Conservation (phyloP, 2,797 vertebrate genomes). For the Orientallactaga sibirica region DNA sequence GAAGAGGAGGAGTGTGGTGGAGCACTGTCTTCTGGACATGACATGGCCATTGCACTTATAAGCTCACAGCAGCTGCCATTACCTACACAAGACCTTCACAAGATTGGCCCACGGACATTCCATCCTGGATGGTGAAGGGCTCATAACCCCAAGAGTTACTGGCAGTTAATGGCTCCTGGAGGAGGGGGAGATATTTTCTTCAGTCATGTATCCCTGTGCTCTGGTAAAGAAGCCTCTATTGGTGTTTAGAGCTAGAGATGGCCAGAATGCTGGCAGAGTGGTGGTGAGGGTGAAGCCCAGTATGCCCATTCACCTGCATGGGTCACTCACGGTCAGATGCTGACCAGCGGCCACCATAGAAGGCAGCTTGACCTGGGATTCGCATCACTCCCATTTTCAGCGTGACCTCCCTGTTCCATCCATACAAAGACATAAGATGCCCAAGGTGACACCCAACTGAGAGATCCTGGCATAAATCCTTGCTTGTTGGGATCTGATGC, state of each 20-base stretch:
- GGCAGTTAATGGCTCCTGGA: no score
- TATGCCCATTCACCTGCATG: conserved; percentile 64
- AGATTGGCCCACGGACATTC: no score
- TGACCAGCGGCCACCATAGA: background rate
- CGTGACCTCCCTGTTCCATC: background rate
- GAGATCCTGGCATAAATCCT: conserved; percentile 93
- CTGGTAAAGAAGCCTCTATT: no score
- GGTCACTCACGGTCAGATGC: background rate
- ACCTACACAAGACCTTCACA: no score
- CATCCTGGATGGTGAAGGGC: no score
- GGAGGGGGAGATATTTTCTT: no score
- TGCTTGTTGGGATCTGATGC: conserved; percentile 94
- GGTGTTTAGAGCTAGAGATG: conserved; percentile 88
- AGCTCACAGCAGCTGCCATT: no score
- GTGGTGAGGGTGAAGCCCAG: conserved; percentile 23
- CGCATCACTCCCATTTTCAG: background rate
- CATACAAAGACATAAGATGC: conserved; percentile 86
- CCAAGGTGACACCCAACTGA: conserved; percentile 87
- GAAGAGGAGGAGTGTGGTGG: no score
- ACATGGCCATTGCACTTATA: no score
- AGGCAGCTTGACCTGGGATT: background rate
- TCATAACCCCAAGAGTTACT: no score
- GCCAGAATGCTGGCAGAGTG: background rate
- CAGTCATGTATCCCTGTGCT: no score
- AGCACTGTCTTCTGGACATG: no score